phyloP scores from a whole-genome alignment of 2,888 invertebrate species.

The Dasysyrphus albostriatus region DNA sequence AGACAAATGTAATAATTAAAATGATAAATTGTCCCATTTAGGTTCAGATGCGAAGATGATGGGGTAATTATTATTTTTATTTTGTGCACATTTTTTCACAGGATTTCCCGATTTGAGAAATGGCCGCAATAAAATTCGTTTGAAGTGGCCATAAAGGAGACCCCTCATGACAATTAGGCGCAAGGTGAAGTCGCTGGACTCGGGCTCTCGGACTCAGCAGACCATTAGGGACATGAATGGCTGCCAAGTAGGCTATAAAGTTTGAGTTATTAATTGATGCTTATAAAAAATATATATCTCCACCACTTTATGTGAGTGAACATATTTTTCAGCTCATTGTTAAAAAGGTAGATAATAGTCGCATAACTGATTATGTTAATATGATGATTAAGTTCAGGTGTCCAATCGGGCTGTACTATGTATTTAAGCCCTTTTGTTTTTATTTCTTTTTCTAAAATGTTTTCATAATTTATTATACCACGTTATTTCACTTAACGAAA shows the following conservation, averaged over 20 bases:
- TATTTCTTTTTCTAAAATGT: neutral
- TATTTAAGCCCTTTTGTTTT: neutral
- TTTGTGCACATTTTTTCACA: slow-evolving; percentile 62
- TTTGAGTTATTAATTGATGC: slow-evolving; percentile 37
- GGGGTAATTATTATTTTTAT: slow-evolving; percentile 72
- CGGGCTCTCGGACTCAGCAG: slow-evolving; percentile 19
- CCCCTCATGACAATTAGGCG: slow-evolving; percentile 48
- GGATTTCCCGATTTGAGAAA: slow-evolving; percentile 61
- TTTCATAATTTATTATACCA: too few species aligned
- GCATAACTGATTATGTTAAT: slow-evolving; percentile 4
- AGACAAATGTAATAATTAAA: slow-evolving; percentile 76
- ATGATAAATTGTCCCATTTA: slow-evolving; percentile 73
- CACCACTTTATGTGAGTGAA: neutral
- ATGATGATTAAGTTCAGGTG: neutral
- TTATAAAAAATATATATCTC: slow-evolving; percentile 4
- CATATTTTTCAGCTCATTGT: neutral
- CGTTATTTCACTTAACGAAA: too few species aligned
- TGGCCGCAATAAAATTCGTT: slow-evolving; percentile 43
- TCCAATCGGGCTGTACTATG: neutral
- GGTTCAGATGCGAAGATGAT: slow-evolving; percentile 70
- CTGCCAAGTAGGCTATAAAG: slow-evolving; percentile 34
- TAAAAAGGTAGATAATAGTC: neutral
- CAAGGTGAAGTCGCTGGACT: slow-evolving; percentile 23
- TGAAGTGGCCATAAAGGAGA: slow-evolving; percentile 28
- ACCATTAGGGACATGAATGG: slow-evolving; percentile 32